Evolutionary conservation across 2,113 vertebrate genomes (phyloP).

Genomic region (Pituophis catenifer): DNA sequence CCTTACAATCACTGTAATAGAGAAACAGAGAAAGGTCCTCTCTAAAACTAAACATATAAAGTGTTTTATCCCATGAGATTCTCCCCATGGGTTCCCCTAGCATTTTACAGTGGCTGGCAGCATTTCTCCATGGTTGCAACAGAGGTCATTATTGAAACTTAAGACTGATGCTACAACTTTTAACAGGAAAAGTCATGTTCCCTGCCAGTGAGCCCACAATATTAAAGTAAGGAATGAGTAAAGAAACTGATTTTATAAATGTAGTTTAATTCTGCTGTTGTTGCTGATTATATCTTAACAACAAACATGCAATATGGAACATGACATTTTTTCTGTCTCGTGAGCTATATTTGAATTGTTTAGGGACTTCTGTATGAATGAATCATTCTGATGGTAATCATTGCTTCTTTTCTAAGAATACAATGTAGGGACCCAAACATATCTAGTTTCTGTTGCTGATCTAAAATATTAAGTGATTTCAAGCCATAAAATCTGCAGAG

Average conservation of each 20-base stretch:
- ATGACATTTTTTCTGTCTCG: background rate
- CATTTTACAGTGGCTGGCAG: background rate
- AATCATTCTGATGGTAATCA: slow-evolving; percentile 9
- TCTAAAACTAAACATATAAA: background rate
- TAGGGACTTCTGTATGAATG: slow-evolving; percentile 2
- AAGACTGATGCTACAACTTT: background rate
- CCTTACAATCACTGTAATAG: background rate
- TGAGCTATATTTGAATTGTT: slow-evolving; percentile 30
- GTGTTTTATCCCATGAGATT: background rate
- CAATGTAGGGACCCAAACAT: slow-evolving; percentile 35
- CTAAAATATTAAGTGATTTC: slow-evolving; percentile 37
- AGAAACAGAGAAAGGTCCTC: background rate
- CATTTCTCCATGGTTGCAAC: background rate
- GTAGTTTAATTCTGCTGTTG: background rate
- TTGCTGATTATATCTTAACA: slow-evolving; percentile 35
- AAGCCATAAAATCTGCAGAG: slow-evolving; percentile 44
- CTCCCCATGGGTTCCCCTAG: background rate
- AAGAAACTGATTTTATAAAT: background rate
- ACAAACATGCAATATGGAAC: slow-evolving; percentile 17
- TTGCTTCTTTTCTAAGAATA: slow-evolving; percentile 38
- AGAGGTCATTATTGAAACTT: background rate
- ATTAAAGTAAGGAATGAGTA: background rate
- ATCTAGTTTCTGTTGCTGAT: slow-evolving; percentile 48
- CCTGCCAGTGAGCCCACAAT: background rate
- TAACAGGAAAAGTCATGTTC: background rate